A percentile compares a stretch with the other conserved stretches of the same genome.
Evolutionary conservation across 2,113 vertebrate species (phyloP).

Genomic region (Donacobius atricapilla): DNA sequence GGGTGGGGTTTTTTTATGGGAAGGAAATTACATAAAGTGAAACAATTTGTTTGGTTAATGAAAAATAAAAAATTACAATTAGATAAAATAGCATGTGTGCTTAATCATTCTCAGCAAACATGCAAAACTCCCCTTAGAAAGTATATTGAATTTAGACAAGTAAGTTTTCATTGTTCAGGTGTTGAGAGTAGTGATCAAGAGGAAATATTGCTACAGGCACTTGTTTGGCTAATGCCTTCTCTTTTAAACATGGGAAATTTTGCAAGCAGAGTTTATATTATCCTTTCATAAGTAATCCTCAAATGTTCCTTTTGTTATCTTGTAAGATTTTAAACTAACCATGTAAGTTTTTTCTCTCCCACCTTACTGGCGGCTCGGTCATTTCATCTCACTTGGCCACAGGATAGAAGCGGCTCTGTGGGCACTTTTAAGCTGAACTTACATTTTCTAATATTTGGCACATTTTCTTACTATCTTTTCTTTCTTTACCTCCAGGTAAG

Average conservation of each 20-base stretch:
- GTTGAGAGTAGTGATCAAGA: background rate
- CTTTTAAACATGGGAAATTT: background rate
- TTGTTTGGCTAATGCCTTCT: background rate
- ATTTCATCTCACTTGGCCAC: background rate
- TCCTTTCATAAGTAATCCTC: background rate
- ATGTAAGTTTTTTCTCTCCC: background rate
- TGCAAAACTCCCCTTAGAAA: background rate
- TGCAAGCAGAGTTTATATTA: background rate
- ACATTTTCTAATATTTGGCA: background rate
- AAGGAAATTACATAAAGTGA: background rate
- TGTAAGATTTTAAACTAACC: background rate
- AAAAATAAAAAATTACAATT: background rate
- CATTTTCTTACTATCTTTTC: background rate
- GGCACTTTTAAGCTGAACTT: background rate
- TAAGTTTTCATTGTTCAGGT: background rate
- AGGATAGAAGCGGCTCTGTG: background rate
- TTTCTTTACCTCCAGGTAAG: conserved; percentile 32
- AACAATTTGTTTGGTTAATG: background rate
- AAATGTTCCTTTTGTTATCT: background rate
- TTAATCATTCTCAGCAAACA: background rate
- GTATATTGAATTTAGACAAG: background rate
- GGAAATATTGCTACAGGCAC: background rate
- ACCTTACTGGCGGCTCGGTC: background rate
- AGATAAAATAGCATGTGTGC: background rate
- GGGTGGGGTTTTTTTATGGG: background rate